phyloP scores from a whole-genome alignment of 2,888 invertebrate species.

The Cosmia pyralina region DNA sequence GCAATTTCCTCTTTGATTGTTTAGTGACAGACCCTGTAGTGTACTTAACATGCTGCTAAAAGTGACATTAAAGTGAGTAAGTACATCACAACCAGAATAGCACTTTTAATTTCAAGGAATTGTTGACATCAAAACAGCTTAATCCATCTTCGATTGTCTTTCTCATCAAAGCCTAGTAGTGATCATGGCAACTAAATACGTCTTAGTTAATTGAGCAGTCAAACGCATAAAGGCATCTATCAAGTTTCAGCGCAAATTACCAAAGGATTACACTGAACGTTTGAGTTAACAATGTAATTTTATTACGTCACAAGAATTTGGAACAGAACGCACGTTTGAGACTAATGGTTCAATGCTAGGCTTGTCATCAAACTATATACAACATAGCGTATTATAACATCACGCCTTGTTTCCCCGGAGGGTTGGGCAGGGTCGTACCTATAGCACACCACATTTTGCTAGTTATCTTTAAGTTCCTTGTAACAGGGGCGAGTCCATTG shows the following conservation, averaged over 20 bases:
- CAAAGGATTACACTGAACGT: background rate
- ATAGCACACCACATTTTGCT: background rate
- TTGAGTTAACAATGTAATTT: background rate
- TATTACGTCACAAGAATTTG: background rate
- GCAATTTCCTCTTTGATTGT: background rate
- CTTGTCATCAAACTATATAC: background rate
- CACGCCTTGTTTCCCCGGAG: background rate
- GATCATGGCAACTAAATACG: background rate
- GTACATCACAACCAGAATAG: background rate
- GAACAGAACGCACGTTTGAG: background rate
- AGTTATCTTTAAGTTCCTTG: background rate
- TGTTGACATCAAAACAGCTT: background rate
- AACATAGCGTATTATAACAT: background rate
- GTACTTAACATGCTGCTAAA: background rate
- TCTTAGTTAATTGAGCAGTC: background rate
- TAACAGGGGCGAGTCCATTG: background rate
- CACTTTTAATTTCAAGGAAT: background rate
- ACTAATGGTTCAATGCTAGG: background rate
- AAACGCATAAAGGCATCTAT: conserved; percentile 1
- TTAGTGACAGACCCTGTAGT: background rate
- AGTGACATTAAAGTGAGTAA: too few relatives aligned
- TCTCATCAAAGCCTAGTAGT: background rate
- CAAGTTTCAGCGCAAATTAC: conserved; percentile 6
- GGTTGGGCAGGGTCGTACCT: background rate
- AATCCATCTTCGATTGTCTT: background rate